phyloP scores from a whole-genome alignment of 2,797 vertebrate genomes.

The Staurois parvus region DNA sequence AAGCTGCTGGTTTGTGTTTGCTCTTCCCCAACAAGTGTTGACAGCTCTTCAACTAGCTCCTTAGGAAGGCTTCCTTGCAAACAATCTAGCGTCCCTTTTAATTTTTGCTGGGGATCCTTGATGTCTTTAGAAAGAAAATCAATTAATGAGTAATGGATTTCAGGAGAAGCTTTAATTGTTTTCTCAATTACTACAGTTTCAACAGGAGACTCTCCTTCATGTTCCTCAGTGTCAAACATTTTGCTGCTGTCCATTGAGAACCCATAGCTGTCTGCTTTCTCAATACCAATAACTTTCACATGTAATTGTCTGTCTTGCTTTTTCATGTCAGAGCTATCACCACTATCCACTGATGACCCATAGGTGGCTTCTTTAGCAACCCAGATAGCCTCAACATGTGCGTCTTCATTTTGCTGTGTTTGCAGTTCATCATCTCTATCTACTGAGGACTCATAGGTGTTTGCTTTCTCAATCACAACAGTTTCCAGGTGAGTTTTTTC shows the following conservation, averaged over 20 bases:
- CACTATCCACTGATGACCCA: slow-evolving; percentile 1
- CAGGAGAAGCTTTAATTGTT: slow-evolving; percentile 88
- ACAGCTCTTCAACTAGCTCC: slow-evolving; percentile 86
- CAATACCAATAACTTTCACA: not conserved
- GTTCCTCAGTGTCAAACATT: slow-evolving; percentile 67
- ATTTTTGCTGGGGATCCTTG: slow-evolving; percentile 85
- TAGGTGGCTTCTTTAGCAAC: slow-evolving; percentile 80
- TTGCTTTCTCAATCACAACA: not conserved
- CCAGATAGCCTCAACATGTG: slow-evolving; percentile 74
- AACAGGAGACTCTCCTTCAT: slow-evolving; percentile 72
- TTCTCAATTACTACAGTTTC: slow-evolving; percentile 86
- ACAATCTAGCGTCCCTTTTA: slow-evolving; percentile 87
- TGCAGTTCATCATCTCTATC: slow-evolving; percentile 66
- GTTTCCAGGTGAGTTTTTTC: not conserved
- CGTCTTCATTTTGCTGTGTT: slow-evolving; percentile 71
- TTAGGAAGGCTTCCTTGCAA: slow-evolving; percentile 86
- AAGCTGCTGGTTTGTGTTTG: slow-evolving; percentile 76
- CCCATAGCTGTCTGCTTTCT: not conserved
- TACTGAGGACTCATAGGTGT: not conserved
- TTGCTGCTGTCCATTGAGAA: slow-evolving; percentile 30
- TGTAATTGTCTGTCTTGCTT: not conserved
- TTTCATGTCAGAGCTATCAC: not conserved
- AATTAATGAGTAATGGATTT: slow-evolving; percentile 87
- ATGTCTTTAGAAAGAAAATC: slow-evolving; percentile 81
- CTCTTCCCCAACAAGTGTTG: slow-evolving; percentile 78